Conservation (phyloP, 2,113 vertebrate species). For the Shinisaurus crocodilurus region DNA sequence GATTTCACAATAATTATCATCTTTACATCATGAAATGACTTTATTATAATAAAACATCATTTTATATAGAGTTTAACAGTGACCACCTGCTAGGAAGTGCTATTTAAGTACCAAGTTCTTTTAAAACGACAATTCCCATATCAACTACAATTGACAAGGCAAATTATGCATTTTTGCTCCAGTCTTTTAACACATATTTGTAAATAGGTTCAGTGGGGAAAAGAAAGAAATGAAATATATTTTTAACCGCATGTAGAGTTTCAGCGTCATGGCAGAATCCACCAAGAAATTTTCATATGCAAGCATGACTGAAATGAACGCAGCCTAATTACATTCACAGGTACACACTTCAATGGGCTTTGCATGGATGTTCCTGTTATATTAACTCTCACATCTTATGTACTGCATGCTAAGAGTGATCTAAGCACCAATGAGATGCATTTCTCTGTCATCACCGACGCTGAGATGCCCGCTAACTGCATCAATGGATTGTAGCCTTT, state of each 20-base stretch:
- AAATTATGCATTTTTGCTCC: accelerated
- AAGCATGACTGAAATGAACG: background rate
- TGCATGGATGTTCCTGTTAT: background rate
- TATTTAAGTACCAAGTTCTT: background rate
- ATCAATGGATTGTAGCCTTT: background rate
- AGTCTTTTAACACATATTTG: background rate
- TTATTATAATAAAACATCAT: background rate
- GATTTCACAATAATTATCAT: constrained; percentile 1
- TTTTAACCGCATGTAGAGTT: background rate
- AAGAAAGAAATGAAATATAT: background rate
- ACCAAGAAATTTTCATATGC: background rate
- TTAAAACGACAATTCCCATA: background rate
- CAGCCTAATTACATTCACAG: background rate
- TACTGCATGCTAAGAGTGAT: background rate
- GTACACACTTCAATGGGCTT: background rate
- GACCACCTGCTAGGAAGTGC: background rate
- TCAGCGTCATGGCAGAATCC: background rate
- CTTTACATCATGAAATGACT: background rate
- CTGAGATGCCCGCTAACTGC: background rate
- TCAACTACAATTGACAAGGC: background rate
- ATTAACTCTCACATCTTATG: background rate
- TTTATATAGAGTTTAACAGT: accelerated
- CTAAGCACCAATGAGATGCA: background rate
- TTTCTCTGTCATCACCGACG: background rate
- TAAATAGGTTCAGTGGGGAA: background rate